A percentile compares a stretch with the other conserved stretches of the same genome.
Evolutionary conservation across 2,797 vertebrate species (phyloP).

Genomic region (Sebastes nivosus): DNA sequence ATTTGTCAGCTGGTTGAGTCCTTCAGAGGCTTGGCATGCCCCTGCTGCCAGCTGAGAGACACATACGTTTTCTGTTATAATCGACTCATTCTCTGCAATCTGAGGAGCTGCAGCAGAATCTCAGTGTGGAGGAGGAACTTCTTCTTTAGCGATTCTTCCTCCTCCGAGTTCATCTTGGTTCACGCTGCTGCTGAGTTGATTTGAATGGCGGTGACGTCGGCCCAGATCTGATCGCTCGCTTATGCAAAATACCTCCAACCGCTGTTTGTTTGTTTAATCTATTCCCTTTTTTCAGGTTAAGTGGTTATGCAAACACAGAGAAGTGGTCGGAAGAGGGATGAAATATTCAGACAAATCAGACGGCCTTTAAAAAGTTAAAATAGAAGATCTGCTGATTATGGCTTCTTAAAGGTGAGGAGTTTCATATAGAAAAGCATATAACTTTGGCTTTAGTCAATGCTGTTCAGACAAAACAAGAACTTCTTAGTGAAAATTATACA

Average conservation of each 20-base stretch:
- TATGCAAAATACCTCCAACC: constrained; percentile 34
- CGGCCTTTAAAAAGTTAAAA: neutral
- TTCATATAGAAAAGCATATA: neutral
- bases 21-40: neutral
- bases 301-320: constrained; percentile 16
- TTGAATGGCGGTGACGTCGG: neutral
- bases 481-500: neutral
- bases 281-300: neutral
- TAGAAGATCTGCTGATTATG: neutral
- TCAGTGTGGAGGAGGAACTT: neutral
- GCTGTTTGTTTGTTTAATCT: constrained; percentile 24
- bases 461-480: neutral
- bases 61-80: neutral
- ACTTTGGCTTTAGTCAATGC: neutral
- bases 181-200: neutral
- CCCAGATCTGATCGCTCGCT: neutral
- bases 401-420: neutral
- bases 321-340: neutral
- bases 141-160: neutral
- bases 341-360: neutral
- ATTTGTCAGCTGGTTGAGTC: neutral
- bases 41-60: neutral
- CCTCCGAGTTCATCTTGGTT: neutral
- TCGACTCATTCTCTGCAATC: neutral
- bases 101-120: neutral